A percentile compares a stretch with the other conserved stretches of the same genome.
These are phyloP conservation scores for Diplodus sargus DNA, from an alignment of 2,797 vertebrate species.

Conservation along the genomic window DNA sequence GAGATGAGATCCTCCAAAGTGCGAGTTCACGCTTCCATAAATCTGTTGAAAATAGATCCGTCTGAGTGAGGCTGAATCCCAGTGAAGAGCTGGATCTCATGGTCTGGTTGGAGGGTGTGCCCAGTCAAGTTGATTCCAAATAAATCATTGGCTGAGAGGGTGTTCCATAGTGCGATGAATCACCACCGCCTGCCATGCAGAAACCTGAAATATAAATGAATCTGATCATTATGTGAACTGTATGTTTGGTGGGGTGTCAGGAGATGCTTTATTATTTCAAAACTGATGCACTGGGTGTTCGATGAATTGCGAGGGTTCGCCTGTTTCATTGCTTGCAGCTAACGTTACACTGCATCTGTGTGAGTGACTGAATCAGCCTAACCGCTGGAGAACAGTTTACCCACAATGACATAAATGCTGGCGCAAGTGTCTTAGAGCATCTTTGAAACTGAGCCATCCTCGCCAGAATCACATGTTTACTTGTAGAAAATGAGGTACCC, in stretches of 20 bases:
- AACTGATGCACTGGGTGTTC: slow-evolving; percentile 40
- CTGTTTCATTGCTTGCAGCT: slow-evolving; percentile 56
- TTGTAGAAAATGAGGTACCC: slow-evolving; percentile 45
- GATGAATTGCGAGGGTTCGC: slow-evolving; percentile 38
- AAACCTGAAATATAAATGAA: slow-evolving; percentile 41
- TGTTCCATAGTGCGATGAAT: slow-evolving; percentile 63
- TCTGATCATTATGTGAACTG: slow-evolving; percentile 24
- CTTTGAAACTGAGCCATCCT: slow-evolving; percentile 54
- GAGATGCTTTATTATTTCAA: slow-evolving; percentile 32
- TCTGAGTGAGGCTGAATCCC: slow-evolving; percentile 44
- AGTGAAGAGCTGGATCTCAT: slow-evolving; percentile 51
- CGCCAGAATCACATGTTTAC: slow-evolving; percentile 64
- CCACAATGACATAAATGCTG: slow-evolving; percentile 68
- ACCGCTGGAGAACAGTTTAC: slow-evolving; percentile 61
- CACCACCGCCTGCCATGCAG: slow-evolving; percentile 44
- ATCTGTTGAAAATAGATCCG: slow-evolving; percentile 53
- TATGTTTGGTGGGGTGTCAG: slow-evolving; percentile 9
- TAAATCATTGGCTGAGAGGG: slow-evolving; percentile 59
- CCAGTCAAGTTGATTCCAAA: slow-evolving; percentile 58
- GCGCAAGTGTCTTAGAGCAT: slow-evolving; percentile 37
- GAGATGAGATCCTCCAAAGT: slow-evolving; percentile 47
- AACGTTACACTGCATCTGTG: slow-evolving; percentile 48
- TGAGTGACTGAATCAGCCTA: slow-evolving; percentile 55
- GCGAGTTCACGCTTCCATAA: slow-evolving; percentile 52
- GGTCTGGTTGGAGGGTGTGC: slow-evolving; percentile 60